Conservation (phyloP, 1,140 invertebrate species). For the Drosophila lacteicornis region DNA sequence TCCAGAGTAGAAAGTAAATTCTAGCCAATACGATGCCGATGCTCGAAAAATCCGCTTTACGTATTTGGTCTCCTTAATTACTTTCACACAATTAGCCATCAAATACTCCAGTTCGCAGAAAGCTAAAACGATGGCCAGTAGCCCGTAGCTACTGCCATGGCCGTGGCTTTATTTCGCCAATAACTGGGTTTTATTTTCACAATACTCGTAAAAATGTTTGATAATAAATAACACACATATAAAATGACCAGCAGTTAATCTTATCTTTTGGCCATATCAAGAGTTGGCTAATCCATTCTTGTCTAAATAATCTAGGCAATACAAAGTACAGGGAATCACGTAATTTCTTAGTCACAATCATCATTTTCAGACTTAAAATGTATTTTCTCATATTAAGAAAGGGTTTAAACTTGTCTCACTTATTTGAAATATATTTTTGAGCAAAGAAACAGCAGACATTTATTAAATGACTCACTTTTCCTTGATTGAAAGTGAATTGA, state of each 20-base stretch:
- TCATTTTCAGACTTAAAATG: background rate
- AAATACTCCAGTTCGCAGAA: conserved; percentile 28
- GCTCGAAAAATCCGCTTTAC: conserved; percentile 64
- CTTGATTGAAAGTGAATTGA: conserved; percentile 70
- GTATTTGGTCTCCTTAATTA: conserved; percentile 58
- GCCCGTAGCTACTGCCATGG: background rate
- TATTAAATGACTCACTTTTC: background rate
- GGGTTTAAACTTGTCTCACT: background rate
- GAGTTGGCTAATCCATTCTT: conserved; percentile 14
- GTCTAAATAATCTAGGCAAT: background rate
- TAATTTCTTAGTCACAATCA: conserved; percentile 3
- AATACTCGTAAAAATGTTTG: conserved; percentile 7
- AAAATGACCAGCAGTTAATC: conserved; percentile 6
- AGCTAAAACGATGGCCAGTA: conserved; percentile 9
- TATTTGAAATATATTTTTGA: too few relatives aligned
- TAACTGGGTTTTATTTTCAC: conserved; percentile 33
- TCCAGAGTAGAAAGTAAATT: conserved; percentile 83
- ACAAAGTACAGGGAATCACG: conserved; percentile 1
- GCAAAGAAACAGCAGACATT: background rate
- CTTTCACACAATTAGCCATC: conserved; percentile 65
- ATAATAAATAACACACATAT: conserved; percentile 16
- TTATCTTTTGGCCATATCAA: conserved; percentile 12
- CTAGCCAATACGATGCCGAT: conserved; percentile 27
- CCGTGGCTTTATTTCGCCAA: conserved; percentile 23
- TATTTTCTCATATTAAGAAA: background rate